Evolutionary conservation across 2,113 vertebrate species (phyloP).

Genomic region (Choloepus hoffmanni): DNA sequence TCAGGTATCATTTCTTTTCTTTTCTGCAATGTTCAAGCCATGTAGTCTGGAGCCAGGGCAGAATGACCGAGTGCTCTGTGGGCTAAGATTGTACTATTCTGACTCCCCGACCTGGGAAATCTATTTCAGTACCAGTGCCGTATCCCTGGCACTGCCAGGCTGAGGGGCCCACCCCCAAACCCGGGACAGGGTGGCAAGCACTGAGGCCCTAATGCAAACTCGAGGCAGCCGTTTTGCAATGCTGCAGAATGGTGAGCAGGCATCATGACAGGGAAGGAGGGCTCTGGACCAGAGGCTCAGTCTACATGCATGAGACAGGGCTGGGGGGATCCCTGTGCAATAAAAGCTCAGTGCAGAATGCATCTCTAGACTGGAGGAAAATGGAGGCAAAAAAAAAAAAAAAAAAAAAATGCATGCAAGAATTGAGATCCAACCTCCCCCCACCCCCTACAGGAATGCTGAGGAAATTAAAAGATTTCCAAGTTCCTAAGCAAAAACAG

Average conservation of each 20-base stretch:
- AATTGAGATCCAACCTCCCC: neutral
- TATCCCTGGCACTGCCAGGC: neutral
- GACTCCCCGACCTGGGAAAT: neutral
- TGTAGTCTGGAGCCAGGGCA: neutral
- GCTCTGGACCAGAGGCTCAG: neutral
- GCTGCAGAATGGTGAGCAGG: neutral
- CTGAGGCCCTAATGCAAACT: neutral
- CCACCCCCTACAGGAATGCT: neutral
- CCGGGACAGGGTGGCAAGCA: neutral
- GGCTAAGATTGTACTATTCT: neutral
- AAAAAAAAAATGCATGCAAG: neutral
- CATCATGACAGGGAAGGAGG: accelerated
- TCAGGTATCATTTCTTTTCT: neutral
- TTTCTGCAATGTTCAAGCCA: neutral
- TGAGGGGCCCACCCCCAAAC: neutral
- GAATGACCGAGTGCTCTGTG: neutral
- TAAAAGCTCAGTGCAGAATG: neutral
- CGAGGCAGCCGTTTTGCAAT: neutral
- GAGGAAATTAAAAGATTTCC: neutral
- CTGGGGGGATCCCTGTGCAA: neutral
- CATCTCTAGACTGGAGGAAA: neutral
- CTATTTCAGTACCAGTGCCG: neutral
- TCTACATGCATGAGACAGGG: neutral
- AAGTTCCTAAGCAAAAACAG: constrained; percentile 6
- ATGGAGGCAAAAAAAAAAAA: neutral